Evolutionary conservation across 1,140 invertebrate genomes (phyloP).

Genomic region (Bactericera cockerelli): DNA sequence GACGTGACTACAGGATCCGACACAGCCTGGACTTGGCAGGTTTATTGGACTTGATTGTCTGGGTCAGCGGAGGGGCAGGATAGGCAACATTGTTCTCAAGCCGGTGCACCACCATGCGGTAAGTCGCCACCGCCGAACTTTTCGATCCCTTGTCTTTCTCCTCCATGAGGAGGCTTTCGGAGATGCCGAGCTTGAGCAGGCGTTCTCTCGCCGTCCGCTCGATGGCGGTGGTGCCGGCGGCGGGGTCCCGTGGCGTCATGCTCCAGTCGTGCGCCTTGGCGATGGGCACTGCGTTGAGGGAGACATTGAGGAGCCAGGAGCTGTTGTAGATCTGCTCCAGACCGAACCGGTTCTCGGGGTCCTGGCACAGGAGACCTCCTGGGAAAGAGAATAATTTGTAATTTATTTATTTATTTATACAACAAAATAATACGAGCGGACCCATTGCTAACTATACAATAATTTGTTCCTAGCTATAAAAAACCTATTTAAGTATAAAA

Average conservation of each 20-base stretch:
- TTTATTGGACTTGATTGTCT: background rate
- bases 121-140: slow-evolving; percentile 39
- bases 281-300: slow-evolving; percentile 27
- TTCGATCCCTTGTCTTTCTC: slow-evolving; percentile 31
- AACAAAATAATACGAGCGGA: too few species aligned
- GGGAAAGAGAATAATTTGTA: slow-evolving; percentile 12
- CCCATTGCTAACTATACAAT: too few species aligned
- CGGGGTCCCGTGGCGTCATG: slow-evolving; percentile 18
- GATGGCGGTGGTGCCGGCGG: slow-evolving; percentile 15
- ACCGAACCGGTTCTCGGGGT: slow-evolving; percentile 33
- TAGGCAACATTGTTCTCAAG: slow-evolving; percentile 20
- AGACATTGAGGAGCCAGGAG: slow-evolving; percentile 29
- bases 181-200: slow-evolving; percentile 37
- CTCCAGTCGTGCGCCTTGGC: slow-evolving; percentile 23
- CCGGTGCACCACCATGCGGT: slow-evolving; percentile 39
- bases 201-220: slow-evolving; percentile 24
- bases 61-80: background rate
- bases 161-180: slow-evolving; percentile 32
- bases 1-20: background rate
- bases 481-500: too few species aligned
- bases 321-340: slow-evolving; percentile 33
- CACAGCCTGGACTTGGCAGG: background rate
- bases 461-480: too few species aligned
- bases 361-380: slow-evolving; percentile 34
- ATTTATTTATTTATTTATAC: too few species aligned